A percentile compares a stretch with the other conserved stretches of the same genome.
Evolutionary conservation across 2,888 invertebrate genomes (phyloP).

Genomic region (Drosophila aldrichi): DNA sequence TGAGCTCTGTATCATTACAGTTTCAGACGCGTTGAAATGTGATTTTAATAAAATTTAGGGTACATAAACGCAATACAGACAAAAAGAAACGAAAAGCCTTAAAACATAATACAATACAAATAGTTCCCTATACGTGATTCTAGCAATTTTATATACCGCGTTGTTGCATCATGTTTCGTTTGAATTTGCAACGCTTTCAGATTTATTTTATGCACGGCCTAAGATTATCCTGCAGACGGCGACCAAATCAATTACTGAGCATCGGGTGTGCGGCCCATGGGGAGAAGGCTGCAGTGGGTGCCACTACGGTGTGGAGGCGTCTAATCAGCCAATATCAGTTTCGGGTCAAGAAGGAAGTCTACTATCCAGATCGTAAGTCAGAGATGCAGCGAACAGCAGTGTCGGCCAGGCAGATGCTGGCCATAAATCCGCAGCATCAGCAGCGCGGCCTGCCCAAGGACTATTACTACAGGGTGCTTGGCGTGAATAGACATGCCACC

Average conservation of each 20-base stretch:
- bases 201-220: slow-evolving; percentile 7
- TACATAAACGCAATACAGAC: slow-evolving; percentile 21
- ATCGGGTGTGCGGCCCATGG: not conserved
- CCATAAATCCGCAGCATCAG: slow-evolving; percentile 25
- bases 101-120: slow-evolving; percentile 14
- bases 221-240: slow-evolving; percentile 1
- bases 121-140: slow-evolving; percentile 6
- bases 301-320: slow-evolving; percentile 32
- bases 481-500: slow-evolving; percentile 71
- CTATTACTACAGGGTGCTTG: slow-evolving; percentile 82
- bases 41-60: slow-evolving; percentile 26
- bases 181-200: slow-evolving; percentile 56
- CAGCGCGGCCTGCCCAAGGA: slow-evolving; percentile 74
- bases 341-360: slow-evolving; percentile 61
- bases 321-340: slow-evolving; percentile 73
- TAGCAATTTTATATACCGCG: slow-evolving; percentile 18
- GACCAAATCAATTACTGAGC: not conserved
- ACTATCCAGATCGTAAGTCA: slow-evolving; percentile 79
- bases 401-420: slow-evolving; percentile 2
- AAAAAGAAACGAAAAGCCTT: slow-evolving; percentile 21
- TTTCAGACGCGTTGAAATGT: slow-evolving; percentile 16
- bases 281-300: not conserved
- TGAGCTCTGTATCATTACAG: slow-evolving; percentile 30
- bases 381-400: slow-evolving; percentile 64
- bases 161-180: slow-evolving; percentile 57